Evolutionary conservation across 2,797 vertebrate genomes (phyloP).

Genomic region (Dendrocincla fuliginosa): DNA sequence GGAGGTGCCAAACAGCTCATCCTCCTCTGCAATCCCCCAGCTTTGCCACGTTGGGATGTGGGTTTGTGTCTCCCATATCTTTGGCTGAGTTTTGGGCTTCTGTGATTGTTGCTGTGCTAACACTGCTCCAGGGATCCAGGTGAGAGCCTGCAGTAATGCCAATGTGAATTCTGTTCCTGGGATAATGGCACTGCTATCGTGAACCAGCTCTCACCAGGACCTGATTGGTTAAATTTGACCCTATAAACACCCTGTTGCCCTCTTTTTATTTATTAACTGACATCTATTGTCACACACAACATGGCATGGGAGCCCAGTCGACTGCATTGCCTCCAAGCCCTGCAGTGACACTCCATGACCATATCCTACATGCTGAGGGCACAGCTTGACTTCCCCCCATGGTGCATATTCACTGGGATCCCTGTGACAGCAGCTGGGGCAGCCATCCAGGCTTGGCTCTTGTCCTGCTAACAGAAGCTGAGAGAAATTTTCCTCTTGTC

Average conservation of each 20-base stretch:
- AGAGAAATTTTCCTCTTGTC: background rate
- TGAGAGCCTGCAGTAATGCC: background rate
- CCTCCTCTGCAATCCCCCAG: background rate
- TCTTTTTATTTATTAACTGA: background rate
- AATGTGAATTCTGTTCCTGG: background rate
- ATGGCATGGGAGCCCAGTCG: accelerated
- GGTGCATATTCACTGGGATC: accelerated
- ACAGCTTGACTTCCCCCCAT: accelerated
- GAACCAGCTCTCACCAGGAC: background rate
- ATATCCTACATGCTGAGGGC: accelerated
- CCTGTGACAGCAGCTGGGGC: background rate
- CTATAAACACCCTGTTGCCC: background rate
- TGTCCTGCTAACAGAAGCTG: background rate
- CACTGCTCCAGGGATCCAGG: accelerated
- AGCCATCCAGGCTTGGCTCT: background rate
- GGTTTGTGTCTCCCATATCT: background rate
- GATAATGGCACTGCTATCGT: background rate
- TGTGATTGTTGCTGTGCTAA: background rate
- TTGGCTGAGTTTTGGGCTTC: background rate
- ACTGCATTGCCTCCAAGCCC: background rate
- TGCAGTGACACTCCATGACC: background rate
- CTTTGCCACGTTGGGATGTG: background rate
- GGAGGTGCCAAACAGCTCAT: background rate
- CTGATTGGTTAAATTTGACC: background rate
- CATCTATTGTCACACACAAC: background rate